These are phyloP conservation scores for Ostrea denselamellosa DNA, from an alignment of 1,140 invertebrate genomes.

Conservation along the genomic window DNA sequence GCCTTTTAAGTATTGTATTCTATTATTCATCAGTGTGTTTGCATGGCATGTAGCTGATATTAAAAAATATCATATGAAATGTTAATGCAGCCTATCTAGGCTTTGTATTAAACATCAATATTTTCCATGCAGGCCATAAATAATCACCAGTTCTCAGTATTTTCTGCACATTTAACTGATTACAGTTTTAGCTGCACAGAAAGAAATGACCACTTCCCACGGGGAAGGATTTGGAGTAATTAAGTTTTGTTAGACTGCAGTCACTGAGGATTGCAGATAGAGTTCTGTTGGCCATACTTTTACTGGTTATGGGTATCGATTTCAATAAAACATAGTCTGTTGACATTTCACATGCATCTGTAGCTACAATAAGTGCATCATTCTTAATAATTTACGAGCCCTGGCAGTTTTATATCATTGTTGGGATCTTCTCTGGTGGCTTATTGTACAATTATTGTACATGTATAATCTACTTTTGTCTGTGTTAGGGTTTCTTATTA, in stretches of 20 bases:
- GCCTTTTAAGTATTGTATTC: too few relatives aligned
- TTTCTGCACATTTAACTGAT: not conserved
- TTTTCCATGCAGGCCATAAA: not conserved
- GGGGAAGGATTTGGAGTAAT: not conserved
- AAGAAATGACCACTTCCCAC: not conserved
- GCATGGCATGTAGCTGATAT: too few relatives aligned
- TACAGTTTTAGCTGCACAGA: not conserved
- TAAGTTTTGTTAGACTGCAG: not conserved
- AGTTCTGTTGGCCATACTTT: not conserved
- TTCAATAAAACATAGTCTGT: not conserved
- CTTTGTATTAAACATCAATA: not conserved
- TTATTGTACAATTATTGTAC: not conserved
- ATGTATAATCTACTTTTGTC: not conserved
- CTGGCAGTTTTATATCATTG: not conserved
- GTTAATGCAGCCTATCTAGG: not conserved
- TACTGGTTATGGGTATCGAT: not conserved
- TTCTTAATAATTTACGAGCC: not conserved
- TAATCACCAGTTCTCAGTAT: not conserved
- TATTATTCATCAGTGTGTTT: too few relatives aligned
- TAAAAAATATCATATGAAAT: too few relatives aligned
- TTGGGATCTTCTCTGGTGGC: not conserved
- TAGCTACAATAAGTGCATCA: not conserved
- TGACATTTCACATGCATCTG: conserved; percentile 25
- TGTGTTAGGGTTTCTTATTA: not conserved
- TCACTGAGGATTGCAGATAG: not conserved